Evolutionary conservation across 2,888 invertebrate species (phyloP), one percentile per base, ranked within the genome.

Genomic region (Beris morrisii): DNA sequence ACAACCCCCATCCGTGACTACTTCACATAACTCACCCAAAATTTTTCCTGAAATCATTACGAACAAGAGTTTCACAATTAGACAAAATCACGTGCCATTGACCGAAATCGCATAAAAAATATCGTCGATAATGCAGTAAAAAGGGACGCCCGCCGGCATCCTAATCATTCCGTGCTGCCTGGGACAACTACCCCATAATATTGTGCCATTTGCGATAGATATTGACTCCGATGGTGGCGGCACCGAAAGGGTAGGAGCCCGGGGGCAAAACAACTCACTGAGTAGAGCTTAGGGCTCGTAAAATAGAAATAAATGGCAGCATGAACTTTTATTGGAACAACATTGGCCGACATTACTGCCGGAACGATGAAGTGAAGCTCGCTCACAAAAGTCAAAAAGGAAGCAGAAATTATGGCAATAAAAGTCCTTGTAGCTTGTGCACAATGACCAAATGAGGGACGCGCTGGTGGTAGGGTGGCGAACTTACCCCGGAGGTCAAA

Each of bases 221-320:
- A 61, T 61, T 22, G 61, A 61, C 50, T 61, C 52, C 43, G 7
- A 9, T 32, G 5, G 11, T 15, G n/a, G n/a, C n/a, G 15, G 13
- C 11, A 54, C 30, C 11, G 9, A 31, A 22, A 22, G 22, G 22
- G 22, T 22, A 3, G 61, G 43, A n/a, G 22, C 43, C 9, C 30
- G 54, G 64, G 38, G 45, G 45, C 7, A 56, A 65, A 68, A 61
- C 66, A 66, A 69, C 66, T 69, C 69, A 69, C 66, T 69, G 69
- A 69, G 64, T 54, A 44, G 50, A 64, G 64, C 64, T 55, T 55
- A 64, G 22, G 22, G 67, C 67, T 69, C 67, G 67, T 69, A 69
- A 69, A 69, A 66, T 67, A 69, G 69, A 67, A 69, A 67, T 69
- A 67, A 69, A 69, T 67, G 69, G 64, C 64, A 67, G 67, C 69